Conservation (phyloP, 2,113 vertebrate species). For the Sitta europaea region DNA sequence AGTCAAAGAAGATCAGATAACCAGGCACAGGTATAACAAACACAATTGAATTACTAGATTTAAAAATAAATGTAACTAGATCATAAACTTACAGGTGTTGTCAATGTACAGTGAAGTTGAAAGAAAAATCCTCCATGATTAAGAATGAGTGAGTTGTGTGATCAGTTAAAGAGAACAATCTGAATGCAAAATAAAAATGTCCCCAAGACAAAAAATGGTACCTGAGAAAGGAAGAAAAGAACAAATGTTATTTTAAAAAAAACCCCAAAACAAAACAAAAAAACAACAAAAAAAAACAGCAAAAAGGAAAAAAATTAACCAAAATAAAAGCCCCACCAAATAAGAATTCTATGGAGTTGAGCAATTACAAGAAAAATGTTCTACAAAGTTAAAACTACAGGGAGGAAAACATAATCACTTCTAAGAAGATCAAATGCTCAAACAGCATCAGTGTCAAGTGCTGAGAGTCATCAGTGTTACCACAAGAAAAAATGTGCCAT, state of each 20-base stretch:
- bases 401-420: neutral
- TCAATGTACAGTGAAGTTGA: neutral
- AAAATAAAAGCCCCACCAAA: rapidly evolving
- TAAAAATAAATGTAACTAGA: neutral
- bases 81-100: conserved; percentile 30
- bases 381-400: neutral
- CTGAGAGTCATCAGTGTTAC: neutral
- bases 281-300: neutral
- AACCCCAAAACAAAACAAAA: neutral
- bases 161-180: neutral
- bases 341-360: neutral
- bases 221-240: neutral
- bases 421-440: neutral
- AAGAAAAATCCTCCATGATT: neutral
- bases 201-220: neutral
- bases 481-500: neutral
- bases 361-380: neutral
- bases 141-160: neutral
- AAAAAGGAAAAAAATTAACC: neutral
- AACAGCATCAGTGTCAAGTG: neutral
- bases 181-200: neutral
- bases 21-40: neutral
- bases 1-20: neutral
- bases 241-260: neutral
- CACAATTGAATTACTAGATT: neutral